A percentile compares a stretch with the other conserved stretches of the same genome.
Evolutionary conservation across 1,140 invertebrate species (phyloP).

Genomic region (Megalonaias nervosa): DNA sequence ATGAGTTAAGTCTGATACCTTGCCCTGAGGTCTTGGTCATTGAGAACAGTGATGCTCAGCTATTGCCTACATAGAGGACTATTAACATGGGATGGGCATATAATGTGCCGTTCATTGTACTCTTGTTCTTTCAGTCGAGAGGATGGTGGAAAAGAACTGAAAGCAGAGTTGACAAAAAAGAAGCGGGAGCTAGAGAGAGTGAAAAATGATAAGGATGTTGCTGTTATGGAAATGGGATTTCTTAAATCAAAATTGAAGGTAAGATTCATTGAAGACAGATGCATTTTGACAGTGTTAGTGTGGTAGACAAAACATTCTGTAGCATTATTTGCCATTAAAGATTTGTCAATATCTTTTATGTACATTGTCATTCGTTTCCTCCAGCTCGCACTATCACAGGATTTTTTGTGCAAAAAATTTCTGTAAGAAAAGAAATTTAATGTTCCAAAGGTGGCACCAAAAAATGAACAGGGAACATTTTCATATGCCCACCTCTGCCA

Average conservation of each 20-base stretch:
- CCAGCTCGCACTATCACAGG: no score
- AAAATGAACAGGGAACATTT: no score
- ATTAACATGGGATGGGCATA: neutral
- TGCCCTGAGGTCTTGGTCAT: neutral
- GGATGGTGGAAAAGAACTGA: slow-evolving; percentile 19
- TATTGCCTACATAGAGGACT: neutral
- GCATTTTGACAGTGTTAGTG: no score
- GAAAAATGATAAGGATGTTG: slow-evolving; percentile 26
- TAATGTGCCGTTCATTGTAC: neutral
- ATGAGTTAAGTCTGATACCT: neutral
- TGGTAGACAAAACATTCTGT: no score
- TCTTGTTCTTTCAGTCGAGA: no score
- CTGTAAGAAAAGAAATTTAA: no score
- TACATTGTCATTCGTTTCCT: no score
- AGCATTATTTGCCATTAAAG: no score
- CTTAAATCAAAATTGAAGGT: slow-evolving; percentile 35
- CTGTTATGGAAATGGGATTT: slow-evolving; percentile 21
- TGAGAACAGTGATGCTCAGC: neutral
- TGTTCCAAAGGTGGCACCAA: no score
- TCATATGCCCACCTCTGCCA: no score
- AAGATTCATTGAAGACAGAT: neutral
- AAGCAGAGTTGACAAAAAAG: slow-evolving; percentile 24
- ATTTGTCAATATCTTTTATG: no score
- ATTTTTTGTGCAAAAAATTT: no score
- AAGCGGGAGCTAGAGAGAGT: slow-evolving; percentile 21